Conservation (phyloP, 1,140 invertebrate species). For the Drosophila sp. region DNA sequence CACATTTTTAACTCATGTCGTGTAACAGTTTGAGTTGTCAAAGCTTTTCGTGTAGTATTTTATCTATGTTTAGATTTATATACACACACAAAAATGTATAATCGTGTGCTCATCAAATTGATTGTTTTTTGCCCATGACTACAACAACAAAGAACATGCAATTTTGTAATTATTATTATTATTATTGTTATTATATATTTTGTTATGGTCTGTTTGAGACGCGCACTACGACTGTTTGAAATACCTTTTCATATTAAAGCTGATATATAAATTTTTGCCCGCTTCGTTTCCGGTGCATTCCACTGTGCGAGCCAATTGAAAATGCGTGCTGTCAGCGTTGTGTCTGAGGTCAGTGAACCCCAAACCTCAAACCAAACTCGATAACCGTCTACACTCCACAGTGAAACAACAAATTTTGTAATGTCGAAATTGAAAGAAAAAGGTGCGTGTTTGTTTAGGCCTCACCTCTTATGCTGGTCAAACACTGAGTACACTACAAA, state of each 20-base stretch:
- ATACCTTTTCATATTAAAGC: slow-evolving; percentile 32
- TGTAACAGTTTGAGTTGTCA: slow-evolving; percentile 12
- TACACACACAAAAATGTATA: slow-evolving; percentile 5
- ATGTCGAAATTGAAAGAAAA: slow-evolving; percentile 27
- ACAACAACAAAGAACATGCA: slow-evolving; percentile 60
- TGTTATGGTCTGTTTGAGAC: slow-evolving; percentile 76
- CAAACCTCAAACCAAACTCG: slow-evolving; percentile 5
- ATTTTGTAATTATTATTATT: slow-evolving; percentile 78
- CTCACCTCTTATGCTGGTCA: slow-evolving; percentile 9
- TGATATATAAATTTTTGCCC: slow-evolving; percentile 21
- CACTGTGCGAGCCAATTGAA: slow-evolving; percentile 12
- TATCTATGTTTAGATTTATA: slow-evolving; percentile 64
- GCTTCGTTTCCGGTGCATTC: slow-evolving; percentile 45
- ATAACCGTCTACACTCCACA: slow-evolving; percentile 5
- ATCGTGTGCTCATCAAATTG: slow-evolving; percentile 41
- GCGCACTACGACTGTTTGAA: slow-evolving; percentile 7
- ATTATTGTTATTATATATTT: too few species aligned
- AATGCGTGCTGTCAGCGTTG: slow-evolving; percentile 10
- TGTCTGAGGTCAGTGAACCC: slow-evolving; percentile 72
- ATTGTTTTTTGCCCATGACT: slow-evolving; percentile 60
- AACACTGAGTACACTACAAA: background rate
- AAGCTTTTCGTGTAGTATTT: slow-evolving; percentile 53
- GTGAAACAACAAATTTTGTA: background rate
- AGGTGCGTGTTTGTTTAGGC: slow-evolving; percentile 77
- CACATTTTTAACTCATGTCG: background rate